These are phyloP conservation scores for Drosophila testacea DNA, from an alignment of 2,888 invertebrate genomes.

Conservation along the genomic window DNA sequence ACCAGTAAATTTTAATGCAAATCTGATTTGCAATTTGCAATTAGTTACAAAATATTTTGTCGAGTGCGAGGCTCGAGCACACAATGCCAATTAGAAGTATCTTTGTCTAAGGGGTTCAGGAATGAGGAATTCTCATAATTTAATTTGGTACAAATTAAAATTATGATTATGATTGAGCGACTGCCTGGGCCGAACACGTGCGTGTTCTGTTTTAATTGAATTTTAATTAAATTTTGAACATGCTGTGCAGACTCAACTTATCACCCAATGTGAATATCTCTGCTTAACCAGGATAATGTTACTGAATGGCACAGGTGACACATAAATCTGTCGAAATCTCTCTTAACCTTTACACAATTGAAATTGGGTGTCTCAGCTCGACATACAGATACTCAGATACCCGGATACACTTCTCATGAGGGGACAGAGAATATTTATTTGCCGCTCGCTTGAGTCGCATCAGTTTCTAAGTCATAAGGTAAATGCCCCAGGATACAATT, in stretches of 20 bases:
- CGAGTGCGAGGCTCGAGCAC: background rate
- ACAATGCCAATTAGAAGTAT: conserved; percentile 33
- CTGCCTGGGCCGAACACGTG: conserved; percentile 38
- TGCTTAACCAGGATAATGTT: conserved; percentile 3
- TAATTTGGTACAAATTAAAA: conserved; percentile 55
- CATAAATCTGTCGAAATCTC: conserved; percentile 28
- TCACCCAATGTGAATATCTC: background rate
- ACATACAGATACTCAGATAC: conserved; percentile 8
- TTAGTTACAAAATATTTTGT: conserved; percentile 42
- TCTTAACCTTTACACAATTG: conserved; percentile 20
- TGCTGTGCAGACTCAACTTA: conserved; percentile 3
- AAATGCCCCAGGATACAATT: conserved; percentile 54
- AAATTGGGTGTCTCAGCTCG: conserved; percentile 12
- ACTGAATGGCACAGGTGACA: conserved; percentile 1
- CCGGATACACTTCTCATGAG: background rate
- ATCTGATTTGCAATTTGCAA: conserved; percentile 56
- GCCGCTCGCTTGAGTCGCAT: conserved; percentile 30
- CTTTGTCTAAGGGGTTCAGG: conserved; percentile 15
- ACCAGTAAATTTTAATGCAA: conserved; percentile 39
- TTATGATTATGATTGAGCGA: conserved; percentile 49
- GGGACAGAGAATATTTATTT: conserved; percentile 37
- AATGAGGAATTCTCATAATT: conserved; percentile 31
- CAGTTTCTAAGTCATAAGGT: conserved; percentile 40
- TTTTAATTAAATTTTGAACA: conserved; percentile 59
- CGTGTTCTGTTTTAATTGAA: conserved; percentile 52